phyloP scores from a whole-genome alignment of 2,797 vertebrate species.

The Pampus argenteus region DNA sequence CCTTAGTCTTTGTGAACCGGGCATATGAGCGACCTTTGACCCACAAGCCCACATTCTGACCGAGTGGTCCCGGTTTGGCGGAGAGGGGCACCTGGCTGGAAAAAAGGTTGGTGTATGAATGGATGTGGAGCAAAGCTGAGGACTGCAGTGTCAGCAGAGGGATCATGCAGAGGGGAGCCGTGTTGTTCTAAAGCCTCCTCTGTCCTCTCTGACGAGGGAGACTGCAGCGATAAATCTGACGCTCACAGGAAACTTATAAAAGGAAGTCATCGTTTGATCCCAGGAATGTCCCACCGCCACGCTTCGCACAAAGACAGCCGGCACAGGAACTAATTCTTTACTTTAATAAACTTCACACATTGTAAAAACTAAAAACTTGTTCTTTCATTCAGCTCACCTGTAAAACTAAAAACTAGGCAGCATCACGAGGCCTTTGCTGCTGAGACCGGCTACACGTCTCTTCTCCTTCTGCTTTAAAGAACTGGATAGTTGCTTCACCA shows the following conservation, averaged over 20 bases:
- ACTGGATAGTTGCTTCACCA: too few relatives aligned
- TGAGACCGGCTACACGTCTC: too few relatives aligned
- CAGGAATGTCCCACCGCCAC: too few relatives aligned
- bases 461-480: too few relatives aligned
- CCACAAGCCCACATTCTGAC: slow-evolving; percentile 31
- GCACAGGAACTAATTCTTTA: not conserved
- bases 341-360: not conserved
- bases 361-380: too few relatives aligned
- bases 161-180: slow-evolving; percentile 36
- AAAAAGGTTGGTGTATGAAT: slow-evolving; percentile 28
- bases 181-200: slow-evolving; percentile 44
- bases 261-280: slow-evolving; percentile 10
- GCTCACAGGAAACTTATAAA: slow-evolving; percentile 21
- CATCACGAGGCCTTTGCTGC: too few relatives aligned
- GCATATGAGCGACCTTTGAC: slow-evolving; percentile 67
- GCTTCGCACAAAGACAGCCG: not conserved
- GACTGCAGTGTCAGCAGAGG: slow-evolving; percentile 63
- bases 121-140: slow-evolving; percentile 42
- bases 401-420: too few relatives aligned
- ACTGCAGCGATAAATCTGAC: slow-evolving; percentile 23
- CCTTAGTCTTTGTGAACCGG: slow-evolving; percentile 23
- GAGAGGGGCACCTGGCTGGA: slow-evolving; percentile 50
- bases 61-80: not conserved
- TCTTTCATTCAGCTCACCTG: too few relatives aligned
- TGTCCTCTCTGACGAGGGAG: slow-evolving; percentile 23